Evolutionary conservation across 1,140 invertebrate species (phyloP), one percentile per base, ranked within the genome.

Genomic region (Drosophila fuyamai): DNA sequence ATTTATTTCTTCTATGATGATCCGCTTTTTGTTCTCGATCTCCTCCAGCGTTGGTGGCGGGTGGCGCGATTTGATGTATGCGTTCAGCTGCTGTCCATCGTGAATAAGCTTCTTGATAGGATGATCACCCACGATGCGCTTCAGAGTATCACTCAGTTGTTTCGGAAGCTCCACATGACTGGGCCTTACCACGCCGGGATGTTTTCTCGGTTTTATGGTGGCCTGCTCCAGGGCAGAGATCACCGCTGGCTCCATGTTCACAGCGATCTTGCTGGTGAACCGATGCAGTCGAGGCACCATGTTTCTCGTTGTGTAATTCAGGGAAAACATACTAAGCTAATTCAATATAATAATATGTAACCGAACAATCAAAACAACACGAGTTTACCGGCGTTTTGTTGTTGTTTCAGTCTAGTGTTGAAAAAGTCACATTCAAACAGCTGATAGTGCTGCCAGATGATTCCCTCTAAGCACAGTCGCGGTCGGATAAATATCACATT

Each of bases 201-300:
- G 96, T 71, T 94, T 94, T 57, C 94, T 93, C 10, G 95, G 94
- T 91, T 96, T 96, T n/a, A 94, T 91, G 59, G 93, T 82, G 9
- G 95, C 92, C 18, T 93, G 92, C 44, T 94, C 93, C 43, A 96
- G 92, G 60, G 93, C 93, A 10, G 94, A 85, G 47, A 93, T 78
- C 12, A 95, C 80, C 35, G 76, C 80, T 23, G 93, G 86, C 74
- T 94, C 93, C 7, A 95, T 85, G 70, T 91, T 84, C 4, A 93
- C 91, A 60, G 93, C 93, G 12, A 93, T 90, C 88, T 93, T 94
- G 29, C 93, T 92, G 4, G 91, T 91, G 16, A 54, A 70, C 4
- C 91, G 68, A 16, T 61, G 56, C 4, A 88, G 50, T 5, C 70
- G 65, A 13, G 66, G 73, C 0, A 54, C 47, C 9, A 89, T 36